Evolutionary conservation across 2,888 invertebrate genomes (phyloP), one percentile per base, ranked within the genome.

Genomic region (Pheosia tremula): DNA sequence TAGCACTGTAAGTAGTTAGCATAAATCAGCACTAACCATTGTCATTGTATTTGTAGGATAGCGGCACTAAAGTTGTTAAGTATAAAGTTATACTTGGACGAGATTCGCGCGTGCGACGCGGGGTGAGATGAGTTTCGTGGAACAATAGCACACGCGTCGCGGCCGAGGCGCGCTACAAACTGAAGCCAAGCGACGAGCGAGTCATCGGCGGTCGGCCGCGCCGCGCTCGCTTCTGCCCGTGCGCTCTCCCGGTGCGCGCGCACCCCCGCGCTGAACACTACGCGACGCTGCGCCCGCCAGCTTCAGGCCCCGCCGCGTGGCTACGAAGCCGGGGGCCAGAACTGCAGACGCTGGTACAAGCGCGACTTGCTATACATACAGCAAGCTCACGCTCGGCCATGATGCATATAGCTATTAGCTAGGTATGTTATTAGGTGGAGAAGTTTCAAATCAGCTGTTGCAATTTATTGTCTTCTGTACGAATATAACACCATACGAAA

Each of bases 191-290:
- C 50, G 24, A 6, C 57, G 43, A 38, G 37, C 38, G 37, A 10
- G 10, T 6, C 8, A 9, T 52, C 43, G 50, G 60, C 57, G 43
- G 10, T 6, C 8, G 10, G 57, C 43, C 56, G 60, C 57, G 43
- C 43, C 60, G 45, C 60, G 53, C 47, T n/a, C 60, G 57, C 60
- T 57, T 53, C 43, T 52, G 41, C 56, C 10, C 60, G 37, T 47
- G 47, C 49, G 38, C 56, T 50, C 50, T 7, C 9, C 39, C 37
- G 39, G 55, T 8, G 37, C 37, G 43, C 36, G 13, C n/a, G 39
- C 41, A 10, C 3, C 3, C 47, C 11, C 9, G 10, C 38, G 24
- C n/a, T 43, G 41, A 7, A 45, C 13, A n/a, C 41, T 36, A 41
- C 0, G 49, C 58, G n/a, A 8, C 13, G 10, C 24, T 24, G 24